phyloP scores from a whole-genome alignment of 2,113 vertebrate species.

The Salvator merianae region DNA sequence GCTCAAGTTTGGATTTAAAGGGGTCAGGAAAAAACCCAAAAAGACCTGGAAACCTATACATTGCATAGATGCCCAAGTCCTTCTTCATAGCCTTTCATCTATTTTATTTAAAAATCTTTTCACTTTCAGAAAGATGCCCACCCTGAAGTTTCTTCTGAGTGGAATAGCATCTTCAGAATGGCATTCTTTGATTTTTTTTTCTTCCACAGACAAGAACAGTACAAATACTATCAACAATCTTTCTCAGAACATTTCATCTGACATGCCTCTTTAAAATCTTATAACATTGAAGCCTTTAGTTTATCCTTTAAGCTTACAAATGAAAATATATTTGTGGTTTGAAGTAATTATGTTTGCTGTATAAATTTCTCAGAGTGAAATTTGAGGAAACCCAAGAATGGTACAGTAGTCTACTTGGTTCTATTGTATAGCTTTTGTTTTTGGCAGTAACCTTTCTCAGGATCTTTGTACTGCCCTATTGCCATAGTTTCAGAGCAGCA shows the following conservation, averaged over 20 bases:
- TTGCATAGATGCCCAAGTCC: not conserved
- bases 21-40: too few relatives aligned
- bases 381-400: not conserved
- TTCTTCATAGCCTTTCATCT: not conserved
- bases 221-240: not conserved
- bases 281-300: not conserved
- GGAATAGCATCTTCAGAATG: not conserved
- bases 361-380: not conserved
- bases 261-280: not conserved
- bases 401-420: not conserved
- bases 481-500: too few relatives aligned
- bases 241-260: not conserved
- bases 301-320: not conserved
- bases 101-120: not conserved
- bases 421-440: not conserved
- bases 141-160: not conserved
- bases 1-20: not conserved
- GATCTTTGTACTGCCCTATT: too few relatives aligned
- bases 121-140: not conserved
- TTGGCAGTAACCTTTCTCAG: not conserved
- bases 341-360: not conserved
- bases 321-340: slow-evolving; percentile 7
- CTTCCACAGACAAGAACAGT: not conserved
- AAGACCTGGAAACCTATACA: not conserved
- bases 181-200: not conserved